These are phyloP conservation scores for Odocoileus virginianus DNA, from an alignment of 2,113 vertebrate species.

Conservation along the genomic window DNA sequence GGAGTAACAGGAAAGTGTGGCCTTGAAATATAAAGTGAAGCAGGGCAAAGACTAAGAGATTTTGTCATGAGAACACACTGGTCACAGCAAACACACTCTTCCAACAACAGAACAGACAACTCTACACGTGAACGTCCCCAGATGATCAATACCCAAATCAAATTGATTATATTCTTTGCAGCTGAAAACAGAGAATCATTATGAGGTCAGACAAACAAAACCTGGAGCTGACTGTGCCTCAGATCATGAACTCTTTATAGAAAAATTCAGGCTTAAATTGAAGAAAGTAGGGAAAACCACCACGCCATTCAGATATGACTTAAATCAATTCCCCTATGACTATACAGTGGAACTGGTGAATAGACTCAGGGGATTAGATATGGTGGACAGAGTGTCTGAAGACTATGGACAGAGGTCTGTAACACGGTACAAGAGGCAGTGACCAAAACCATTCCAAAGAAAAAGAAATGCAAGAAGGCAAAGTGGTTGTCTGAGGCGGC, in stretches of 20 bases:
- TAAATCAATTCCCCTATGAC: not conserved
- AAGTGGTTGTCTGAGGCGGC: not conserved
- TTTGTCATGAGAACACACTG: not conserved
- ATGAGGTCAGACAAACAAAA: not conserved
- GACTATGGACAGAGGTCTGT: not conserved
- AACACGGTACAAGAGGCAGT: not conserved
- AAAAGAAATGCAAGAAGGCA: not conserved
- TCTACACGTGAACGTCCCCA: not conserved
- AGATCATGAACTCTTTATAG: not conserved
- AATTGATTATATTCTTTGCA: not conserved
- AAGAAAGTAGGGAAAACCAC: not conserved
- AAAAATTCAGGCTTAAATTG: not conserved
- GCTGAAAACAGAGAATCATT: not conserved
- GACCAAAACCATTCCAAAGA: not conserved
- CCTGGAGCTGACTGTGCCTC: not conserved
- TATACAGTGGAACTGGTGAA: not conserved
- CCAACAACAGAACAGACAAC: not conserved
- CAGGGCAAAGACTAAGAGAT: not conserved
- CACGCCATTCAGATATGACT: not conserved
- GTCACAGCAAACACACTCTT: not conserved
- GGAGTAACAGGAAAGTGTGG: not conserved
- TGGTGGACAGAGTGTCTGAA: not conserved
- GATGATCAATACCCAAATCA: not conserved
- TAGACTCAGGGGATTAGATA: not conserved
- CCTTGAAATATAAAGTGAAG: not conserved